Base-by-base conservation (phyloP, 1,140 invertebrate species). In the Episyrphus balteatus region DNA sequence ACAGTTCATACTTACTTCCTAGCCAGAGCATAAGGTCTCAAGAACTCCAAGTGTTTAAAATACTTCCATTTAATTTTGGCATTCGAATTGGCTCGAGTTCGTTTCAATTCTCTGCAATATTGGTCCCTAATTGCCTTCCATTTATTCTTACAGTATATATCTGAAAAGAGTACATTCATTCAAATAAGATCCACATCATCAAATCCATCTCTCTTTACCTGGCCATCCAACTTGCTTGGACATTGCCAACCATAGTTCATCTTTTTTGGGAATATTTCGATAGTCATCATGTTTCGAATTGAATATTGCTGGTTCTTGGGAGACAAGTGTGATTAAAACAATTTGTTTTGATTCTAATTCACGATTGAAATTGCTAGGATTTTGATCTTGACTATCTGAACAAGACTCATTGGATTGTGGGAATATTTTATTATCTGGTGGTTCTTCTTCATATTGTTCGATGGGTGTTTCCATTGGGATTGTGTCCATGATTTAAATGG, bases 81-180 rank as follows among this genome's bases (percentile, higher is more conserved):
- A 44, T 66, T 66, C 33, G 42, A 31, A 51, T 58, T 62, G 12
- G 50, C 36, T 50, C 65, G 66, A 50, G 57, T 54, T 26, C 62
- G 60, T 33, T 65, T 66, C 1, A 66, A 46, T 37, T 66, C 62
- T 1, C 62, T 55, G 15, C 62, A 65, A 48, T 66, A 66, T 53
- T 66, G 62, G 38, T 66, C 62, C 30, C 62, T 44, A 54, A 66
- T 54, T 1, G 62, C 62, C 38, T 66, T 66, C 62, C 62, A 66
- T 18, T 66, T 66, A 5, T 58, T 55, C 51, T 66, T 66, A 48
- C 62, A 66, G 50, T 66, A 60, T 3, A 34, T 34, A 21, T 54
- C 62, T 66, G 18, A 31, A 36, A 3, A 12, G 5, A 10, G 13
- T 9, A 7, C 40, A 14, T 10, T 37, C 18, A 50, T 18, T 17